phyloP scores from a whole-genome alignment of 2,888 invertebrate species.

The Trichacis sp. region DNA sequence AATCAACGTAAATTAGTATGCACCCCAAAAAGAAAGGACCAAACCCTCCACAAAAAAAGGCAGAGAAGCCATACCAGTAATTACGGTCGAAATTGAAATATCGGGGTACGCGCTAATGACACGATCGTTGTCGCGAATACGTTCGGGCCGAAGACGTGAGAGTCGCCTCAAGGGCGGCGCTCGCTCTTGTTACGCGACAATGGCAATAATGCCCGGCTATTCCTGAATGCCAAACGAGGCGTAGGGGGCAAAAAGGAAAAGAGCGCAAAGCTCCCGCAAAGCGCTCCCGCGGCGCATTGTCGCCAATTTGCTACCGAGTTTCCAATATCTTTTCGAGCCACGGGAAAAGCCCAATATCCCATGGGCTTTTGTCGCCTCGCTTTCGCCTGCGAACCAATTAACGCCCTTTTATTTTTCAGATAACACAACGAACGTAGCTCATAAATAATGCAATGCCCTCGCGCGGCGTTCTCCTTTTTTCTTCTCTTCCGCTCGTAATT shows the following conservation, averaged over 20 bases:
- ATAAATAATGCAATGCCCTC: not conserved
- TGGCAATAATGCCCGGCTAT: slow-evolving; percentile 56
- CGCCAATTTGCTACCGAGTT: slow-evolving; percentile 24
- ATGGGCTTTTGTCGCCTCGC: not conserved
- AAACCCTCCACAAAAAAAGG: too few species aligned
- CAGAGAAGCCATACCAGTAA: too few species aligned
- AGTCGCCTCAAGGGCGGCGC: slow-evolving; percentile 33
- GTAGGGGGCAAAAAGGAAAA: slow-evolving; percentile 36
- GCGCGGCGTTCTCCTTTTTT: not conserved
- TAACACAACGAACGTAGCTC: not conserved
- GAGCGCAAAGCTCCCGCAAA: slow-evolving; percentile 45
- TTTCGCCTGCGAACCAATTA: not conserved
- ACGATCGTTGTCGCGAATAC: slow-evolving; percentile 54
- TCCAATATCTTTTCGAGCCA: slow-evolving; percentile 16
- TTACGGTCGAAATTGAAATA: too few species aligned
- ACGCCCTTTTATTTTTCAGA: slow-evolving; percentile 2
- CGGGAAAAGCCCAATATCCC: slow-evolving; percentile 6
- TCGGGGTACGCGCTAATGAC: slow-evolving; percentile 47
- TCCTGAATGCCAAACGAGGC: slow-evolving; percentile 50
- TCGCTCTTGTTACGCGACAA: slow-evolving; percentile 54
- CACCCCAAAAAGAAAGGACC: too few species aligned
- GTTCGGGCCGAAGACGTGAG: slow-evolving; percentile 27
- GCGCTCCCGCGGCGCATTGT: slow-evolving; percentile 59
- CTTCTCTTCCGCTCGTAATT: not conserved
- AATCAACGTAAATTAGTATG: too few species aligned